phyloP scores from a whole-genome alignment of 92 coral and sea anemone genomes.

The Blastomussa wellsi region DNA sequence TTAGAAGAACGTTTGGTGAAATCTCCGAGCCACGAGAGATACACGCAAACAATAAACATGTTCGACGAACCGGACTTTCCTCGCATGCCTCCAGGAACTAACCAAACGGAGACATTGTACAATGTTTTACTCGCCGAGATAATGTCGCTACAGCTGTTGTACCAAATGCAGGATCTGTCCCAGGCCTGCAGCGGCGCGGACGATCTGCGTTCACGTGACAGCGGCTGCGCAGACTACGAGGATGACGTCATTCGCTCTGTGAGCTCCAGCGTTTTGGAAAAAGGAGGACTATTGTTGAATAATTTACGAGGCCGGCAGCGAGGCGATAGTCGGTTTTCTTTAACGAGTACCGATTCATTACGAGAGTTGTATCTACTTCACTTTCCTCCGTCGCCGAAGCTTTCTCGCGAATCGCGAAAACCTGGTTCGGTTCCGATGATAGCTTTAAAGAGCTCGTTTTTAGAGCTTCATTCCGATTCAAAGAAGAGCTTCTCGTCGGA shows the following conservation, averaged over 20 bases:
- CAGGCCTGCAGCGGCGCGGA: constrained; percentile 69
- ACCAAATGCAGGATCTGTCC: constrained; percentile 91
- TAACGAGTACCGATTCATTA: constrained; percentile 78
- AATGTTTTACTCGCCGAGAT: constrained; percentile 88
- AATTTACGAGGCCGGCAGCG: constrained; percentile 73
- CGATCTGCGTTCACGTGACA: constrained; percentile 78
- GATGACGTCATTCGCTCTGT: constrained; percentile 78
- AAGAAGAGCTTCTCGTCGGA: constrained; percentile 49
- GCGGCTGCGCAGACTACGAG: constrained; percentile 88
- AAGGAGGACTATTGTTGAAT: constrained; percentile 79
- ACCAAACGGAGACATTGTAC: constrained; percentile 75
- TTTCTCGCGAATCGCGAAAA: constrained; percentile 40
- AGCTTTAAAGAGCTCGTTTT: constrained; percentile 19
- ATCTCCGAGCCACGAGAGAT: constrained; percentile 47
- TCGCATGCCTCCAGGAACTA: constrained; percentile 48
- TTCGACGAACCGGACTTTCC: constrained; percentile 42
- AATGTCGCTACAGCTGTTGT: constrained; percentile 85
- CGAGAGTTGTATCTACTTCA: constrained; percentile 71
- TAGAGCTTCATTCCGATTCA: constrained; percentile 39
- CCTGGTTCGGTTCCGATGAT: constrained; percentile 39
- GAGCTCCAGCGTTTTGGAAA: constrained; percentile 75
- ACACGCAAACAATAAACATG: constrained; percentile 46
- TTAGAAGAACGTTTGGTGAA: constrained; percentile 39
- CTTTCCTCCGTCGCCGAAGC: constrained; percentile 65
- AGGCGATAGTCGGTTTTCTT: constrained; percentile 51